Conservation (phyloP, 1,140 invertebrate genomes). For the Cylas formicarius region DNA sequence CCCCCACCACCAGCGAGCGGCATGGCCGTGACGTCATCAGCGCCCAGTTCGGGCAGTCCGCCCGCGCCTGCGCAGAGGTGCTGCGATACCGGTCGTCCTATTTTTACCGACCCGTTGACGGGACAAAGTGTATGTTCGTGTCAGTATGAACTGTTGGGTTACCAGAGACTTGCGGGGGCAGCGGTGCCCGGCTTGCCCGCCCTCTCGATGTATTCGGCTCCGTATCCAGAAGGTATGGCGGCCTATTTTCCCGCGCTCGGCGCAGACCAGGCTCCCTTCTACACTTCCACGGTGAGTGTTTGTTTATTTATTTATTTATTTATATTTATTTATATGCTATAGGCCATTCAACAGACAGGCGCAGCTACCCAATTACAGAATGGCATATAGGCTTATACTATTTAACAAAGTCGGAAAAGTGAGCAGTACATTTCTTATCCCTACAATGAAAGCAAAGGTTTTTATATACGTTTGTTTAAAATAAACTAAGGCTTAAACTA, state of each 20-base stretch:
- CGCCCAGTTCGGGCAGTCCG: constrained; percentile 44
- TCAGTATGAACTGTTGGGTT: constrained; percentile 75
- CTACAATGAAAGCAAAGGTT: no score
- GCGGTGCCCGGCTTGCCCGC: constrained; percentile 47
- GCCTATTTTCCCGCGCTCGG: constrained; percentile 74
- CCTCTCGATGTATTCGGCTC: constrained; percentile 69
- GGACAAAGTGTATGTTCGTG: constrained; percentile 90
- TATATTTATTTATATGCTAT: no score
- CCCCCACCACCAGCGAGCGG: constrained; percentile 46
- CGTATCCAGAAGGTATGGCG: constrained; percentile 68
- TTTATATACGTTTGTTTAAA: no score
- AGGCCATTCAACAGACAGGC: no score
- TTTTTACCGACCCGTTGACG: constrained; percentile 86
- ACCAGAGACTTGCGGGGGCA: constrained; percentile 61
- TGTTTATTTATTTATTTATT: no score
- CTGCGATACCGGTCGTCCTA: constrained; percentile 84
- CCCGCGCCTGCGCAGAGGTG: constrained; percentile 55
- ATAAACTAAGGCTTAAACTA: no score
- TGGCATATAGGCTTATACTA: no score
- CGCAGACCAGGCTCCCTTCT: constrained; percentile 74
- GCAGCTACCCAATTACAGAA: no score
- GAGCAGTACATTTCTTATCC: no score
- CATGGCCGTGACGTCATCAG: constrained; percentile 52
- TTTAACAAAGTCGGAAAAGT: no score
- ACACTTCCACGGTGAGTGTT: constrained; percentile 68